Base-by-base conservation (phyloP, 1,140 invertebrate genomes). In the Asbolus verrucosus region DNA sequence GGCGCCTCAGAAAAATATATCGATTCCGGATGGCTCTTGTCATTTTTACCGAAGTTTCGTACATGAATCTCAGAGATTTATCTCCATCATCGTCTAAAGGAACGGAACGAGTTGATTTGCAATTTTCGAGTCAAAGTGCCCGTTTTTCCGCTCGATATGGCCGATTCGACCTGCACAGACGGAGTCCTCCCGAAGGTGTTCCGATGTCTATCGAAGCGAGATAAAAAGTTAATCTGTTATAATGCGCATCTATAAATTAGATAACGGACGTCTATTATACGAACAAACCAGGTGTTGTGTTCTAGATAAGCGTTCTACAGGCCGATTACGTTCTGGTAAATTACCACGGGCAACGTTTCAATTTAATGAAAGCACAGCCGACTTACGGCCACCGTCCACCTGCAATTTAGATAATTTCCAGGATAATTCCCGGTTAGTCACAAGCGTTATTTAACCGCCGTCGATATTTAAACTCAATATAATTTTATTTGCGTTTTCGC, bases 401-500 rank as follows among this genome's bases (percentile, higher is more conserved):
- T 54, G 46, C 14, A 30, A 54, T 54, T 54, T 54, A 54, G 46
- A 54, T 54, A 54, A 54, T 54, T 54, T 54, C 46, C 46, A 19
- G 46, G 46, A 54, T 54, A 54, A 54, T 54, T 54, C 46, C 33
- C 46, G 46, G 46, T 27, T 54, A 54, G 46, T 54, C 46, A 14
- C 46, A 54, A 54, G 27, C 27, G 21, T 27, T 19, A 54, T 54
- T 54, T 54, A 54, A 54, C 8, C 46, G 6, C n/a, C 43, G 19
- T 21, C 46, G 46, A 54, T 54, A 54, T 54, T 54, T 54, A 54
- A 54, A 54, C 46, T 21, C 46, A 54, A 54, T 54, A 54, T 54
- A 54, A 54, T 54, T 54, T 54, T 54, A 54, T 54, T 54, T 54
- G 46, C 46, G 46, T 54, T 54, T 11, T 54, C 46, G 21, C 5